phyloP scores from a whole-genome alignment of 2,113 vertebrate species.

The Colistium nudipinnis region DNA sequence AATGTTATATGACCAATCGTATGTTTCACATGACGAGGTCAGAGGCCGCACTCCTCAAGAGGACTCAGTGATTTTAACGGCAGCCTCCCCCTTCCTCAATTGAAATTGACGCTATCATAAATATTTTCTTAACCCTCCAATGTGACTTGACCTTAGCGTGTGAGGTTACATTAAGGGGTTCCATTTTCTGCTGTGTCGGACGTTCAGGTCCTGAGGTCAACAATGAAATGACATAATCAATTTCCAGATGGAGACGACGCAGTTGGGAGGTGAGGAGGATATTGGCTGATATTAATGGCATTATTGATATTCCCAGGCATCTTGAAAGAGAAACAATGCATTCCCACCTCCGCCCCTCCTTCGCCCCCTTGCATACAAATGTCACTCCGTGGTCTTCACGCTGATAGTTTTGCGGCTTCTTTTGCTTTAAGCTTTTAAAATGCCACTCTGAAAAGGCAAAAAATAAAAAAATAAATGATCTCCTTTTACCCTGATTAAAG shows the following conservation, averaged over 20 bases:
- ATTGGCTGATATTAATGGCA: slow-evolving; percentile 53
- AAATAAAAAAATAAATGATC: too few relatives aligned
- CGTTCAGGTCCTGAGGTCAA: slow-evolving; percentile 46
- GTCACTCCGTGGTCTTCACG: not conserved
- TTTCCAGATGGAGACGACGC: slow-evolving; percentile 51
- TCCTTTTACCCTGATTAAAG: too few relatives aligned
- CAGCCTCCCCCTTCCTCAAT: not conserved
- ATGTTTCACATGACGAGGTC: slow-evolving; percentile 15
- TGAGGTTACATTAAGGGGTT: slow-evolving; percentile 35
- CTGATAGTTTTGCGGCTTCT: not conserved
- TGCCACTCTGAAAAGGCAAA: too few relatives aligned
- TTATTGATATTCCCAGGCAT: slow-evolving; percentile 54
- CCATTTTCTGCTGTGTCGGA: slow-evolving; percentile 47
- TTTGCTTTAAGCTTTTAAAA: too few relatives aligned
- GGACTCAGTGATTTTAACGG: slow-evolving; percentile 14
- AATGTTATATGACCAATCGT: slow-evolving; percentile 19
- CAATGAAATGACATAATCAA: slow-evolving; percentile 58
- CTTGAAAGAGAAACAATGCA: slow-evolving; percentile 42
- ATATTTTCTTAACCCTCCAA: slow-evolving; percentile 47
- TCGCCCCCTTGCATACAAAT: not conserved
- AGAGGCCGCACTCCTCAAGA: slow-evolving; percentile 4
- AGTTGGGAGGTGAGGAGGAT: slow-evolving; percentile 38
- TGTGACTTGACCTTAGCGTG: slow-evolving; percentile 32
- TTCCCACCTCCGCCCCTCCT: not conserved
- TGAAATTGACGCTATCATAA: slow-evolving; percentile 14